Percentiles rank a stretch among this genome's conserved stretches.
Conservation (phyloP, 2,888 invertebrate genomes). For the Sabellastarte sp. region DNA sequence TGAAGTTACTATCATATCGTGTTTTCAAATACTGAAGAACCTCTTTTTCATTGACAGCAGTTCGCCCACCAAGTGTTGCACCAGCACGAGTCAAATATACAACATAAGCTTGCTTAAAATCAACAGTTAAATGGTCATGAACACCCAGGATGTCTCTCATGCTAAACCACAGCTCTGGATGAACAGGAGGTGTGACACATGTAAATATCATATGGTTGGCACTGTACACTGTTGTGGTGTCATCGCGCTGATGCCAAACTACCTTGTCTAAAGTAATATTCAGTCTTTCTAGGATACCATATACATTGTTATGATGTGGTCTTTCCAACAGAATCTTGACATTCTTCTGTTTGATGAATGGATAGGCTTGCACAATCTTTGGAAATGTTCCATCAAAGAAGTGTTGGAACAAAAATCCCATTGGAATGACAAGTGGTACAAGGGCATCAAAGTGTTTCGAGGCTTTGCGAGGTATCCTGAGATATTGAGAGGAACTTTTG, state of each 20-base stretch:
- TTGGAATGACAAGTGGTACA: slow-evolving; percentile 12
- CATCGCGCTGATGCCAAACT: slow-evolving; percentile 8
- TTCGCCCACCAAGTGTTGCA: slow-evolving; percentile 6
- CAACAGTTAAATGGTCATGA: no score
- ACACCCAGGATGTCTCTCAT: slow-evolving; percentile 6
- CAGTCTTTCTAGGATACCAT: slow-evolving; percentile 6
- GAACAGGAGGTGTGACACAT: slow-evolving; percentile 15
- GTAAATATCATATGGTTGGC: slow-evolving; percentile 14
- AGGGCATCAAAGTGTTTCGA: not conserved
- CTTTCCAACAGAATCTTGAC: slow-evolving; percentile 10
- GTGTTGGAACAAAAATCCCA: slow-evolving; percentile 14
- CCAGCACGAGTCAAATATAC: slow-evolving; percentile 10
- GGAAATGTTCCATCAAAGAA: slow-evolving; percentile 17
- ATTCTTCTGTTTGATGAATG: slow-evolving; percentile 6
- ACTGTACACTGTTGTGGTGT: slow-evolving; percentile 5
- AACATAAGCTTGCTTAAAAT: not conserved
- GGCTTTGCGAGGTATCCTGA: not conserved
- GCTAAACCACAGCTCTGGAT: slow-evolving; percentile 11
- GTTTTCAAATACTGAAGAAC: slow-evolving; percentile 3
- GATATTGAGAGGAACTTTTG: not conserved
- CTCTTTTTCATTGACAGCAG: slow-evolving; percentile 8
- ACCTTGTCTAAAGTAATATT: slow-evolving; percentile 7
- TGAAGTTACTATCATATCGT: slow-evolving; percentile 7
- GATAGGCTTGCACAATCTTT: slow-evolving; percentile 11
- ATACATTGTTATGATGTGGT: slow-evolving; percentile 8